Evolutionary conservation across 2,113 vertebrate genomes (phyloP).

Genomic region (Siphamia tubifer): DNA sequence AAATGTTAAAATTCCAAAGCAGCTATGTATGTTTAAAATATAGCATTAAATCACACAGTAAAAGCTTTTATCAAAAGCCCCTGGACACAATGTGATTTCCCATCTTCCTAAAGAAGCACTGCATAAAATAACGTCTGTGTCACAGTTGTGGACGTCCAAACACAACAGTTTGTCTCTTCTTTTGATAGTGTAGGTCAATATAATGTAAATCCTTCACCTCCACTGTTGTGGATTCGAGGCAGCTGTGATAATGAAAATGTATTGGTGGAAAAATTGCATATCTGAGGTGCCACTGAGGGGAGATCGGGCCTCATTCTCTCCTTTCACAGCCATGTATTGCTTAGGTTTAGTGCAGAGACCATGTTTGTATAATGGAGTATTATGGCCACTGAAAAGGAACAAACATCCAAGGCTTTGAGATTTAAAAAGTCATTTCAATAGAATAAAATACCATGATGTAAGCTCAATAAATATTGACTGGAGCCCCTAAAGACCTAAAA

Average conservation of each 20-base stretch:
- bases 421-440: not conserved
- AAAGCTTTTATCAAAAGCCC: conserved; percentile 26
- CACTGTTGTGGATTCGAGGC: conserved; percentile 35
- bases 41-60: conserved; percentile 40
- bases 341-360: conserved; percentile 8
- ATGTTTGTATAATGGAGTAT: not conserved
- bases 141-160: not conserved
- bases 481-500: too few relatives aligned
- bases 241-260: conserved; percentile 15
- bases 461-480: too few relatives aligned
- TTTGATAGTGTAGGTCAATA: conserved; percentile 25
- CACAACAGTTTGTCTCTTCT: not conserved
- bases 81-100: conserved; percentile 11
- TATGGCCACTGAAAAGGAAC: not conserved
- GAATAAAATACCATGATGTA: not conserved
- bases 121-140: conserved; percentile 26
- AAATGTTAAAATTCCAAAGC: conserved; percentile 54
- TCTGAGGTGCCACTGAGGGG: conserved; percentile 14
- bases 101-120: conserved; percentile 28
- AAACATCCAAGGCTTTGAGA: not conserved
- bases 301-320: conserved; percentile 1
- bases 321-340: conserved; percentile 32
- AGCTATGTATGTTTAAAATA: conserved; percentile 60
- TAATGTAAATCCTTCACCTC: conserved; percentile 24
- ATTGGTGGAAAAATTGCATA: conserved; percentile 59